phyloP scores from a whole-genome alignment of 2,113 vertebrate species.

The Polyodon spathula region DNA sequence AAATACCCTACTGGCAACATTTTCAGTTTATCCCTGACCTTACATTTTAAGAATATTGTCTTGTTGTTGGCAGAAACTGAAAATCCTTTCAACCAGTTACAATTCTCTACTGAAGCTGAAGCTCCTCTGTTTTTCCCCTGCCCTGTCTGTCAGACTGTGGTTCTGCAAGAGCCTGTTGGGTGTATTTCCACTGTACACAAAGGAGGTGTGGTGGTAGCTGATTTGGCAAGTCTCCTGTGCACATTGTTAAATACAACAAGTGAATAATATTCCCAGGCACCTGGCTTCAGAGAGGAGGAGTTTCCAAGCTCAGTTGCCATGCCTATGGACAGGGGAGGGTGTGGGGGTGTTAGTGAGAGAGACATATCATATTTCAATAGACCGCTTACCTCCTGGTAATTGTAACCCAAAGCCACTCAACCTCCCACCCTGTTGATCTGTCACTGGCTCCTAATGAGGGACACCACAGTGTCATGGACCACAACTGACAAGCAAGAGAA shows the following conservation, averaged over 20 bases:
- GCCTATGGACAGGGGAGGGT: slow-evolving; percentile 37
- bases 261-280: too few relatives aligned
- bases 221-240: slow-evolving; percentile 2
- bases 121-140: too few relatives aligned
- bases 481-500: neutral
- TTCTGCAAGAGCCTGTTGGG: too few relatives aligned
- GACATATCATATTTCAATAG: slow-evolving; percentile 69
- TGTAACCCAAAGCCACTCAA: slow-evolving; percentile 54
- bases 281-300: slow-evolving; percentile 48
- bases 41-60: too few relatives aligned
- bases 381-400: slow-evolving; percentile 60
- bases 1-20: too few relatives aligned
- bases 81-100: too few relatives aligned
- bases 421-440: slow-evolving; percentile 36
- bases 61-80: too few relatives aligned
- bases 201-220: neutral
- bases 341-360: slow-evolving; percentile 30
- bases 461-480: neutral
- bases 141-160: too few relatives aligned
- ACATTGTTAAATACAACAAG: neutral
- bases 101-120: too few relatives aligned
- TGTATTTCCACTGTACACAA: too few relatives aligned
- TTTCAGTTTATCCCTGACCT: too few relatives aligned
- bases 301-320: slow-evolving; percentile 49
- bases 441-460: slow-evolving; percentile 21